Base-by-base conservation (phyloP, 2,113 vertebrate genomes). In the Hippocampus guttulatus region DNA sequence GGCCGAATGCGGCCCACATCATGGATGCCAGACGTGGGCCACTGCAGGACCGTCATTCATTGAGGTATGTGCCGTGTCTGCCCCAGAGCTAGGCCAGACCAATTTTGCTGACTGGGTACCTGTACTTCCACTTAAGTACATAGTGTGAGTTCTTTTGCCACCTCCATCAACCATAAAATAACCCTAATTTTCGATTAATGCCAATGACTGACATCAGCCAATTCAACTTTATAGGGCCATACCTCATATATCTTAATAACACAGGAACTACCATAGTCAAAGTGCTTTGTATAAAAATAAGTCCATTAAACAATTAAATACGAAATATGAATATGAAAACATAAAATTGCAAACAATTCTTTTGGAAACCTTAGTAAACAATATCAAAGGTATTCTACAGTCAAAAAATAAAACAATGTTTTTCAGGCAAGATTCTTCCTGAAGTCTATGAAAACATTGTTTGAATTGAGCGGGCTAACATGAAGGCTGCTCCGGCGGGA, bases 391-490 rank as follows among this genome's bases (percentile, higher is more conserved):
- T n/a, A 45, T 60, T 12, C 3, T 58, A 27, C 20, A 25, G 60
- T 27, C 25, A 18, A 52, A 57, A 43, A 45, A 7, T 21, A 58
- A 14, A 58, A 25, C 23, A 11, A 21, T 45, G 21, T 15, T 27
- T 25, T 33, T 93, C 93, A 98, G 67, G 98, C 75, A 0, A 95
- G 96, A 70, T 97, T 96, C 82, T 86, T 98, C 84, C 97, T 92
- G 27, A 98, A 94, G 0, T 98, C 96, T 0, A 98, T 98, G 54
- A 95, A 94, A 9, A 89, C 85, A 0, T 91, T 92, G 79, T 88
- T 93, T 40, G 92, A 73, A 45, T 80, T 79, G 73, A 85, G 67
- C 0, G 92, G 87, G 67, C 91, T 88, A 0, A 81, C 0, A 69
- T 80, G 94, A 1, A 93, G 91, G 81, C 94, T 95, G 81, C 90